Percentiles rank a stretch among this genome's conserved stretches.
These are phyloP conservation scores for Erebia palarica DNA, from an alignment of 2,888 invertebrate species.

Conservation along the genomic window DNA sequence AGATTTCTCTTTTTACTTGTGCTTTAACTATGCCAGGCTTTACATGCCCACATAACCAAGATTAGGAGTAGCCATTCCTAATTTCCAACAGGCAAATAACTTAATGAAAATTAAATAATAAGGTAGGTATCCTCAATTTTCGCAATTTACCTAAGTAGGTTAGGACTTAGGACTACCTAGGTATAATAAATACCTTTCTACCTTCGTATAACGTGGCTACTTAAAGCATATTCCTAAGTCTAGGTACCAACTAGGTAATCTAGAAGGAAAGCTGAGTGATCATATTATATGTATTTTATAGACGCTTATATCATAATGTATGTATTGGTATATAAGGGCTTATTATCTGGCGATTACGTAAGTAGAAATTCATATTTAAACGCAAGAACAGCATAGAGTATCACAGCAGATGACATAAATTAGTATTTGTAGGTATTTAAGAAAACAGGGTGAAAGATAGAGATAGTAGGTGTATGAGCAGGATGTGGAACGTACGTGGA, in stretches of 20 bases:
- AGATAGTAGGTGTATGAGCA: constrained; percentile 9
- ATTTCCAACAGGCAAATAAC: not conserved
- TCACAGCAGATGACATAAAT: constrained; percentile 16
- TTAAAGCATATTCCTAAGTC: too few relatives aligned
- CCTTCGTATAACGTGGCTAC: not conserved
- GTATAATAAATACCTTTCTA: too few relatives aligned
- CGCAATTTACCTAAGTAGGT: not conserved
- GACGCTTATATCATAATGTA: constrained; percentile 14
- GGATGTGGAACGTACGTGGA: constrained; percentile 66
- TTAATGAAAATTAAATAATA: not conserved
- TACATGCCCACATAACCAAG: too few relatives aligned
- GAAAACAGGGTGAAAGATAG: constrained; percentile 3
- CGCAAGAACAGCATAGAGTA: constrained; percentile 26
- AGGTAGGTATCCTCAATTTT: not conserved
- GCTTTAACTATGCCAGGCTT: not conserved
- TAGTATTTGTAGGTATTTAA: not conserved
- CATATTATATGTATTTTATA: not conserved
- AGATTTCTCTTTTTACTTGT: not conserved
- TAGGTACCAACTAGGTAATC: too few relatives aligned
- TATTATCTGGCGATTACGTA: constrained; percentile 33
- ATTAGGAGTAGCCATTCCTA: not conserved
- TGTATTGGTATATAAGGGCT: constrained; percentile 22
- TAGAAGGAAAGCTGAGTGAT: not conserved
- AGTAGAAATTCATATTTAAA: constrained; percentile 32
- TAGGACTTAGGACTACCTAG: too few relatives aligned